Evolutionary conservation across 2,113 vertebrate genomes (phyloP).

Genomic region (Thryonomys swinderianus): DNA sequence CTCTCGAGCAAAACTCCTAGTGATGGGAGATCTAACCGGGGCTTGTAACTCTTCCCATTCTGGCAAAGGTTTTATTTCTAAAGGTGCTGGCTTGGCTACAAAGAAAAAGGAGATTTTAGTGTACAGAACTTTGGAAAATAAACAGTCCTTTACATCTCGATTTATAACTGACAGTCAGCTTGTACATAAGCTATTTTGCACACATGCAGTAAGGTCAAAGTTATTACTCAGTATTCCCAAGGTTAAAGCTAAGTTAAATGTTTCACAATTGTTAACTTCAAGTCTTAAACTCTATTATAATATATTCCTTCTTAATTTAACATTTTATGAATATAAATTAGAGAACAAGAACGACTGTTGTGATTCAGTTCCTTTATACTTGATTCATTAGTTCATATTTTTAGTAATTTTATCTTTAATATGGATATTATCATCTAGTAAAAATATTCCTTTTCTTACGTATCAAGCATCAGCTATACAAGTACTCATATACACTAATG

Average conservation of each 20-base stretch:
- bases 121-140: slow-evolving; percentile 45
- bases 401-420: neutral
- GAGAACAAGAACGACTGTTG: neutral
- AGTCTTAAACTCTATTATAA: neutral
- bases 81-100: slow-evolving; percentile 95
- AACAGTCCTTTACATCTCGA: neutral
- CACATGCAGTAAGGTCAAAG: neutral
- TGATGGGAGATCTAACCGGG: slow-evolving; percentile 97
- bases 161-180: neutral
- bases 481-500: neutral
- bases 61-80: slow-evolving; percentile 96
- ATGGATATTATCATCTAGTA: neutral
- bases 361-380: neutral
- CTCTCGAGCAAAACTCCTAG: slow-evolving; percentile 98
- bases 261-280: neutral
- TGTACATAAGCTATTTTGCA: neutral
- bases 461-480: neutral
- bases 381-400: neutral
- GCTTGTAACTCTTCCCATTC: slow-evolving; percentile 97
- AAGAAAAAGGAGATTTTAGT: slow-evolving; percentile 68
- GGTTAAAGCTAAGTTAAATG: neutral
- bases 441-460: neutral
- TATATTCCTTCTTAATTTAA: neutral
- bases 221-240: neutral
- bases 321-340: slow-evolving; percentile 45